Conservation (phyloP, 2,113 vertebrate genomes). For the Eupsittula cactorum region DNA sequence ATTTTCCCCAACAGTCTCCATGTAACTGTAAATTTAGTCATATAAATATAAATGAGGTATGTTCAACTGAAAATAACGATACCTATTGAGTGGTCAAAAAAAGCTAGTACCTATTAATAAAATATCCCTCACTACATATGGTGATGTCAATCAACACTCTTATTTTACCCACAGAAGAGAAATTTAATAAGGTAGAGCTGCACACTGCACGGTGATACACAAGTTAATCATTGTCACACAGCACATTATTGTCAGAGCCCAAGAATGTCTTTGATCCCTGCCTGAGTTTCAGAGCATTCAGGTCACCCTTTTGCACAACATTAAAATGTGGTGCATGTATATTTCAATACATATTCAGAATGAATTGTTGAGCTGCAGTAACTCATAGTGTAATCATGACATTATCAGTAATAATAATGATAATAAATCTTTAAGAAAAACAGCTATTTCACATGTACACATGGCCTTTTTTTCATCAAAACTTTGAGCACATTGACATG, state of each 20-base stretch:
- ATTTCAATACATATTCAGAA: background rate
- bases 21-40: constrained; percentile 27
- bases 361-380: background rate
- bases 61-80: background rate
- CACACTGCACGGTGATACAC: background rate
- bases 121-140: background rate
- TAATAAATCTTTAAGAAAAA: background rate
- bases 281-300: background rate
- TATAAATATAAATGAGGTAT: constrained; percentile 27
- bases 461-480: background rate
- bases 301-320: background rate
- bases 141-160: background rate
- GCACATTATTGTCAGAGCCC: background rate
- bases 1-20: constrained; percentile 9
- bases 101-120: constrained; percentile 13
- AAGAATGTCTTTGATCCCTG: constrained; percentile 30
- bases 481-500: background rate
- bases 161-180: background rate
- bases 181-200: background rate
- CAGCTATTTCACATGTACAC: background rate
- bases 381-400: background rate
- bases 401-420: background rate
- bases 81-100: constrained; percentile 23
- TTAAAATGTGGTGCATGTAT: background rate
- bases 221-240: constrained; percentile 5